phyloP scores from a whole-genome alignment of 2,888 invertebrate species.

The Tetranychus piercei region DNA sequence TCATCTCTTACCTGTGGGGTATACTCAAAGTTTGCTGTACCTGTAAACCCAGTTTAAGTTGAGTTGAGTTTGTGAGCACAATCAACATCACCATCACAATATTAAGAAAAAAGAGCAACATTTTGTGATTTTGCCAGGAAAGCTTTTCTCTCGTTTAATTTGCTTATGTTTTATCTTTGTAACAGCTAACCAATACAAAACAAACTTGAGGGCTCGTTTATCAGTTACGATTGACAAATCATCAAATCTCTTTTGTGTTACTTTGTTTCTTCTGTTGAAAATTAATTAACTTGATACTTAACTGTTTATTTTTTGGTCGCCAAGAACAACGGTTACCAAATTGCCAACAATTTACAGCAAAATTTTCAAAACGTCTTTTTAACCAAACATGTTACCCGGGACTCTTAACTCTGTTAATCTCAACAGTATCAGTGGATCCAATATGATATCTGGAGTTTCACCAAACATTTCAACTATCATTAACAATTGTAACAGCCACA shows the following conservation, averaged over 20 bases:
- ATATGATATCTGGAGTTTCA: background rate
- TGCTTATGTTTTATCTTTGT: too few species aligned
- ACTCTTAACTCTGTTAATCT: background rate
- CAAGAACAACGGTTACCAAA: background rate
- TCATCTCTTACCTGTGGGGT: slow-evolving; percentile 3
- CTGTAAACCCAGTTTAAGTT: background rate
- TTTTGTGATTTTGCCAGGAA: background rate
- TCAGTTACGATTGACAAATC: too few species aligned
- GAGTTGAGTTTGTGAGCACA: background rate
- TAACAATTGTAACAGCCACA: background rate
- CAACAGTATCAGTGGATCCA: background rate
- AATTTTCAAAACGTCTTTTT: background rate
- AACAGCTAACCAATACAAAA: too few species aligned
- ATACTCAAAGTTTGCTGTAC: background rate
- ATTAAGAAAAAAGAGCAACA: background rate
- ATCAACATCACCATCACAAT: background rate
- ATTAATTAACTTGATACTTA: too few species aligned
- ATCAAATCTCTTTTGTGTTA: too few species aligned
- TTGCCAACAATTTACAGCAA: background rate
- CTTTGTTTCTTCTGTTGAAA: too few species aligned
- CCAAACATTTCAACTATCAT: background rate
- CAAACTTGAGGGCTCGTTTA: too few species aligned
- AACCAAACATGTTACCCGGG: background rate
- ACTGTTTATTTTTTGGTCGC: background rate
- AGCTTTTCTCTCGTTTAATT: background rate